Evolutionary conservation across 2,888 invertebrate species (phyloP).

Genomic region (Miltochrista miniata): DNA sequence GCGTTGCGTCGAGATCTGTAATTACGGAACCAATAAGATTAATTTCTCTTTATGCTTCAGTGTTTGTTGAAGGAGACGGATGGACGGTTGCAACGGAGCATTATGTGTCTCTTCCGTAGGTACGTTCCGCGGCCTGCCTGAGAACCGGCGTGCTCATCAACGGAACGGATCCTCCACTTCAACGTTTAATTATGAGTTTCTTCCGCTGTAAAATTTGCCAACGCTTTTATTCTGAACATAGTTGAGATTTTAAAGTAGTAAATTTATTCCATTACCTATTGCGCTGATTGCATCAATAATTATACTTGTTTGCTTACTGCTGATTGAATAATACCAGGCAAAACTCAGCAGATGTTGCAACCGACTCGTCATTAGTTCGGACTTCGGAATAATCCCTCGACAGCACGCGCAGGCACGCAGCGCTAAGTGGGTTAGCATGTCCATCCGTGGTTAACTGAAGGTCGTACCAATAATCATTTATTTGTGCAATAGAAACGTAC

Average conservation of each 20-base stretch:
- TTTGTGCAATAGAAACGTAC: conserved; percentile 25
- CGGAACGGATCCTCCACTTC: conserved; percentile 27
- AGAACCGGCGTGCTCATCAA: conserved; percentile 46
- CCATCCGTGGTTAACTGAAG: conserved; percentile 62
- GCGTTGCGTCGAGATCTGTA: conserved; percentile 12
- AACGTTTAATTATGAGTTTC: conserved; percentile 32
- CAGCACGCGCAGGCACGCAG: conserved; percentile 69
- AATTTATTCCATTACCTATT: no score
- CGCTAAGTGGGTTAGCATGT: conserved; percentile 72
- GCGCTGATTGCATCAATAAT: neutral
- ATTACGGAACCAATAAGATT: conserved; percentile 24
- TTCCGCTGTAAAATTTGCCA: conserved; percentile 11
- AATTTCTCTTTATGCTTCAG: conserved; percentile 12
- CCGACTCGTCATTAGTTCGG: conserved; percentile 51
- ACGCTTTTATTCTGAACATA: neutral
- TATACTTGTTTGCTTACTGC: neutral
- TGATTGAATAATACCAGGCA: conserved; percentile 20
- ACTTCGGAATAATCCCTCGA: conserved; percentile 55
- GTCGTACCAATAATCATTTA: conserved; percentile 51
- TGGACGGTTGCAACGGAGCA: conserved; percentile 36
- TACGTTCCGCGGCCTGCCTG: conserved; percentile 61
- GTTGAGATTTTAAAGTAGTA: no score
- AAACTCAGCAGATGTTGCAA: conserved; percentile 58
- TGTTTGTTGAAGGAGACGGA: conserved; percentile 37
- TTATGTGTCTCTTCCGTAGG: conserved; percentile 47